Conservation (phyloP, 2,113 vertebrate genomes). For the Ceyx margarethae region DNA sequence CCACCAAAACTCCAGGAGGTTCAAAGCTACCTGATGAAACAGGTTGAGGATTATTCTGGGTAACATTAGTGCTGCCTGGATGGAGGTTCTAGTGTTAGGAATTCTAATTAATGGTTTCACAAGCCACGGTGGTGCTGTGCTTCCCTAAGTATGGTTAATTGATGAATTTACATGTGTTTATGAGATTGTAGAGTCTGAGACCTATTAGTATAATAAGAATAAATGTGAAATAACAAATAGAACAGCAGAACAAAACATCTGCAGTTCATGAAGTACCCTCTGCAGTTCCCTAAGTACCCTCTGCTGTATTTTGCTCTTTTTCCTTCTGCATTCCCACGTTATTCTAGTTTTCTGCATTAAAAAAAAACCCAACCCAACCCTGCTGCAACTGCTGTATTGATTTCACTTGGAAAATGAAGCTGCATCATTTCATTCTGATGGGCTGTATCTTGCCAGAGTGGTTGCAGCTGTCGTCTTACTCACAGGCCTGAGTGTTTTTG, state of each 20-base stretch:
- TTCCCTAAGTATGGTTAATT: not conserved
- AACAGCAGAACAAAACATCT: not conserved
- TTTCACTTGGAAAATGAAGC: conserved; percentile 18
- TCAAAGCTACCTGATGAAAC: not conserved
- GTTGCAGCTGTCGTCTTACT: conserved; percentile 59
- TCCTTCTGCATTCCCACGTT: not conserved
- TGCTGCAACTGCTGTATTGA: not conserved
- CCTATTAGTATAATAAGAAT: not conserved
- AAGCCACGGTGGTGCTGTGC: not conserved
- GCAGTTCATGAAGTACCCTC: accelerated
- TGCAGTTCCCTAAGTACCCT: accelerated
- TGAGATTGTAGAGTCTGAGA: not conserved
- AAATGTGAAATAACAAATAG: not conserved
- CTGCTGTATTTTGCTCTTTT: not conserved
- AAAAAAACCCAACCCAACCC: not conserved
- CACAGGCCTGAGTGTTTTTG: conserved; percentile 49
- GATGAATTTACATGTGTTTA: not conserved
- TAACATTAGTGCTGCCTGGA: not conserved
- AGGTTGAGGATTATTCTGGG: not conserved
- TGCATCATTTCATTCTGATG: conserved; percentile 34
- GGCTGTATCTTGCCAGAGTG: conserved; percentile 12
- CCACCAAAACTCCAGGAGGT: not conserved
- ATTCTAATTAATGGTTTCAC: not conserved
- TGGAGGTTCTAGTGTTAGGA: not conserved
- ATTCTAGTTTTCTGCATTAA: not conserved